A percentile compares a stretch with the other conserved stretches of the same genome.
These are phyloP conservation scores for Anagrus nilaparvatae DNA, from an alignment of 1,140 invertebrate species.

Conservation along the genomic window DNA sequence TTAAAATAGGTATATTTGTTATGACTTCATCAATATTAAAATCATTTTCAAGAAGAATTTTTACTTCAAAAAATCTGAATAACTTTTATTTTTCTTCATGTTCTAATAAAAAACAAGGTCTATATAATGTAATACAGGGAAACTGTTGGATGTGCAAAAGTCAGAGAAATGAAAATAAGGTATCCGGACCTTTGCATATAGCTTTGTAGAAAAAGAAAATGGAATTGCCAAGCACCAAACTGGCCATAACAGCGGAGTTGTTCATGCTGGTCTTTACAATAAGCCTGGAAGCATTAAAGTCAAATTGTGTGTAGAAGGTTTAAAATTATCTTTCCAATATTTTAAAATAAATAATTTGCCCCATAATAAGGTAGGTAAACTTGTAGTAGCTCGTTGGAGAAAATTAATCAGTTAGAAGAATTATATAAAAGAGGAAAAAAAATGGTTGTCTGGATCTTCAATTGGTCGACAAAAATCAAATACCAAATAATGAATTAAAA, in stretches of 20 bases:
- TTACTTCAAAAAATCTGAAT: no score
- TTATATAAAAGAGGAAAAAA: conserved; percentile 70
- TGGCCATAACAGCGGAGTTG: conserved; percentile 80
- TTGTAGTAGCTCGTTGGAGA: conserved; percentile 77
- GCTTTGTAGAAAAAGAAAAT: conserved; percentile 90
- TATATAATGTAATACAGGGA: no score
- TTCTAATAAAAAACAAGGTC: no score
- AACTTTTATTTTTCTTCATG: no score
- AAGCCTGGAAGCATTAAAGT: conserved; percentile 85
- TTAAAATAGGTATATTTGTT: no score
- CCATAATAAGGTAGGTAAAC: conserved; percentile 91
- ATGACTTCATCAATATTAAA: no score
- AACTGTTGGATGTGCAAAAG: conserved; percentile 90
- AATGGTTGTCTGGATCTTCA: conserved; percentile 82
- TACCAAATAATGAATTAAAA: conserved; percentile 78
- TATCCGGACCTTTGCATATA: conserved; percentile 72
- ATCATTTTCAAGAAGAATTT: no score
- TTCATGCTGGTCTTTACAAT: conserved; percentile 83
- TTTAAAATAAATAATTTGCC: conserved; percentile 80
- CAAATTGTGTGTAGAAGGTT: conserved; percentile 75
- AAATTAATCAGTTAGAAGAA: conserved; percentile 55
- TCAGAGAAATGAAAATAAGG: conserved; percentile 70
- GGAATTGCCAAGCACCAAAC: conserved; percentile 83
- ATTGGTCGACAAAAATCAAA: conserved; percentile 64
- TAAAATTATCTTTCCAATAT: conserved; percentile 82